These are phyloP conservation scores for Catocala nupta DNA, from an alignment of 2,888 invertebrate species.

Conservation along the genomic window DNA sequence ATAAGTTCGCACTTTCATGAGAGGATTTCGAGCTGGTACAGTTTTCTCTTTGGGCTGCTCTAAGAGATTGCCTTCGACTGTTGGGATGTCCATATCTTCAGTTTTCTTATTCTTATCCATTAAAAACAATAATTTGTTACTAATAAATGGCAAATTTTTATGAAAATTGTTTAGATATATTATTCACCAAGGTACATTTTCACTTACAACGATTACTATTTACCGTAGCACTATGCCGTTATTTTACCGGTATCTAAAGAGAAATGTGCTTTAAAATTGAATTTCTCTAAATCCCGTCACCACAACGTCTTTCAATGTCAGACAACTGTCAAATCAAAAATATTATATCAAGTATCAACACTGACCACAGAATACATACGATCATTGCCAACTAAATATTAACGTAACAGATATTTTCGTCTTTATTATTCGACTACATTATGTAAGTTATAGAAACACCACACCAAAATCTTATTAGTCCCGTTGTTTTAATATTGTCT, in stretches of 20 bases:
- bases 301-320: constrained; percentile 3
- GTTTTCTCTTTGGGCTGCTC: constrained; percentile 78
- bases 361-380: not conserved
- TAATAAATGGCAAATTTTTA: constrained; percentile 14
- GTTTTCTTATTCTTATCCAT: constrained; percentile 64
- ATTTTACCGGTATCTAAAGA: constrained; percentile 12
- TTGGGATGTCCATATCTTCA: constrained; percentile 70
- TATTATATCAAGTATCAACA: not conserved
- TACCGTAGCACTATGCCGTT: constrained; percentile 6
- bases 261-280: not conserved
- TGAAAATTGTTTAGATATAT: not conserved
- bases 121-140: not conserved
- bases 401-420: too few species aligned
- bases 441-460: too few species aligned
- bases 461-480: too few species aligned
- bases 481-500: too few species aligned
- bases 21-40: constrained; percentile 80
- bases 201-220: not conserved
- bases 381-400: too few species aligned
- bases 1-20: constrained; percentile 96
- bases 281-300: constrained; percentile 5
- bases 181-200: not conserved
- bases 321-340: not conserved
- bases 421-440: too few species aligned
- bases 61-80: constrained; percentile 79